Evolutionary conservation across 2,888 invertebrate genomes (phyloP), one percentile per base, ranked within the genome.

Genomic region (Lithodes maja): DNA sequence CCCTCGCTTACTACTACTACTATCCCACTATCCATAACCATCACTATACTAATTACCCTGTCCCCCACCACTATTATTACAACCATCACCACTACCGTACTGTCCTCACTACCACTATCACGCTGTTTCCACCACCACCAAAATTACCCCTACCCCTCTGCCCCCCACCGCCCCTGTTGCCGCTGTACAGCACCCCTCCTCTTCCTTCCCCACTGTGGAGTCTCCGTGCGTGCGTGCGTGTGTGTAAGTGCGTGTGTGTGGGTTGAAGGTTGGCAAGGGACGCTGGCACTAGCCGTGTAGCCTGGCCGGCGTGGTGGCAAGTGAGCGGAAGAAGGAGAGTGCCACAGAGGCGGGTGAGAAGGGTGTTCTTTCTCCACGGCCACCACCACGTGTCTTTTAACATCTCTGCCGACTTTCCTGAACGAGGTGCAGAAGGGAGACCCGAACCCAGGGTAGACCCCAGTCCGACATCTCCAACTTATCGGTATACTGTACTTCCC

Each of bases 321-420:
- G 81, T 61, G 68, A 81, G 80, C n/a, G 79, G 33, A 33, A 82
- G 81, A 53, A 81, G 81, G 81, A 82, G 81, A 68, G 81, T 82
- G 81, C 68, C 81, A 82, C 81, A 5, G 81, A 82, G 81, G 49
- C 68, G 81, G 68, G 81, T 82, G 81, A 49, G 61, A 80, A 61
- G 33, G 61, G 61, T 33, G 33, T n/a, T 68, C 17, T 71, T 15
- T 61, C 9, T 61, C 68, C 68, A 61, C 53, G 54, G 3, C 81
- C 15, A 50, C 50, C 81, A 68, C 68, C 81, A 82, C 81, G 81
- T 82, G 81, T 82, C 55, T 7, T 53, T 68, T 2, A 68, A 9
- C 15, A 82, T 9, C 7, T 3, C n/a, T 49, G 68, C 68, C 68
- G 33, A 82, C 7, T 82, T 49, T 82, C n/a, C 53, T 68, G 61